These are phyloP conservation scores for Azorinus chamasolen DNA, from an alignment of 2,888 invertebrate genomes.

Conservation along the genomic window DNA sequence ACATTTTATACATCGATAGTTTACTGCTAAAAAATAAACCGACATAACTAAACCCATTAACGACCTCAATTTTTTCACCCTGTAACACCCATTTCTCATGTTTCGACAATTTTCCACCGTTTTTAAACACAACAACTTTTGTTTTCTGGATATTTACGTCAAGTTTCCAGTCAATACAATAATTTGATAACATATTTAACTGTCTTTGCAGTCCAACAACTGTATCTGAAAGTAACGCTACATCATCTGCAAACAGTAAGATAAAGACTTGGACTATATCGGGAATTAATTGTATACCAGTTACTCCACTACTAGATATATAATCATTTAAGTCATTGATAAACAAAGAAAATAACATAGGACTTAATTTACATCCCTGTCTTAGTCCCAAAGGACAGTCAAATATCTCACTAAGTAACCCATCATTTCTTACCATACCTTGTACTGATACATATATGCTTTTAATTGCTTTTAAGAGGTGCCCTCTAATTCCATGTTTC, in stretches of 20 bases:
- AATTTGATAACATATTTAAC: slow-evolving; percentile 17
- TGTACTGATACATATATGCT: slow-evolving; percentile 5
- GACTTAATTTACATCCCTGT: slow-evolving; percentile 23
- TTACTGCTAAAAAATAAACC: not conserved
- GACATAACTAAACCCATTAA: slow-evolving; percentile 7
- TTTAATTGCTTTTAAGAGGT: not conserved
- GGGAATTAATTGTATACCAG: slow-evolving; percentile 20
- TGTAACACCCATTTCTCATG: slow-evolving; percentile 12
- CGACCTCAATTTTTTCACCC: not conserved
- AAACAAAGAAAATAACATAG: slow-evolving; percentile 22
- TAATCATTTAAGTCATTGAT: slow-evolving; percentile 20
- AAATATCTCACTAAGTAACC: slow-evolving; percentile 2
- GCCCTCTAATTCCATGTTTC: slow-evolving; percentile 9
- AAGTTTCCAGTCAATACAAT: slow-evolving; percentile 13
- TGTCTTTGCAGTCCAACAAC: slow-evolving; percentile 27
- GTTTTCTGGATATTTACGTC: slow-evolving; percentile 18
- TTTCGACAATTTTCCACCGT: slow-evolving; percentile 7
- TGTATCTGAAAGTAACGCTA: slow-evolving; percentile 21
- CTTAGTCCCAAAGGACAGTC: slow-evolving; percentile 9
- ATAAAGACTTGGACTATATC: slow-evolving; percentile 21
- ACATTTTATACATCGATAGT: slow-evolving; percentile 4
- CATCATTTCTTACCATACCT: not conserved
- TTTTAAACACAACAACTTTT: slow-evolving; percentile 28
- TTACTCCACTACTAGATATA: slow-evolving; percentile 5
- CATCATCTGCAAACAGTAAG: slow-evolving; percentile 25